phyloP scores from a whole-genome alignment of 1,140 invertebrate genomes.

The Potamilus streckersoni region DNA sequence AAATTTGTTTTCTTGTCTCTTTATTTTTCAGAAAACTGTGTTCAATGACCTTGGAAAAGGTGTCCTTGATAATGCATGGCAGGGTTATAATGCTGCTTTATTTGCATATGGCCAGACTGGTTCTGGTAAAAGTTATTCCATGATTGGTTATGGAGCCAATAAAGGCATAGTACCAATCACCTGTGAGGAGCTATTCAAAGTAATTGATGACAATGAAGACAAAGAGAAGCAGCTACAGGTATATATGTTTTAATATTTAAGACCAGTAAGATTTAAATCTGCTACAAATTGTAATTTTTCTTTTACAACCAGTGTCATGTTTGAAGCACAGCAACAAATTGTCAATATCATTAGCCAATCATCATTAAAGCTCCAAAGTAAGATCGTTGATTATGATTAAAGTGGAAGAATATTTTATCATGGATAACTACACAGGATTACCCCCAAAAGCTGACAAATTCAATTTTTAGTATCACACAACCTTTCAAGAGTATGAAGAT shows the following conservation, averaged over 20 bases:
- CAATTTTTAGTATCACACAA: too few species aligned
- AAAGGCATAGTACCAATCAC: conserved; percentile 82
- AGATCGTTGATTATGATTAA: too few species aligned
- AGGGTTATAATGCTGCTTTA: conserved; percentile 74
- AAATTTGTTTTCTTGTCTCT: neutral
- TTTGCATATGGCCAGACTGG: conserved; percentile 77
- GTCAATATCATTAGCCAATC: too few species aligned
- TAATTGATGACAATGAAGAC: conserved; percentile 46
- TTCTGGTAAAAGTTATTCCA: conserved; percentile 75
- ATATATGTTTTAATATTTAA: neutral
- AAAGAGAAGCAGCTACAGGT: conserved; percentile 61
- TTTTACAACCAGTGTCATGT: neutral
- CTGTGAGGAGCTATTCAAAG: conserved; percentile 67
- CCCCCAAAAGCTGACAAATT: too few species aligned
- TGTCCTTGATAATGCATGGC: conserved; percentile 74
- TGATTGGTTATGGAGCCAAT: conserved; percentile 78
- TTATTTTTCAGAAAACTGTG: conserved; percentile 67
- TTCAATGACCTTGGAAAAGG: conserved; percentile 72
- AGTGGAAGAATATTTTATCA: too few species aligned
- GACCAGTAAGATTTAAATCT: neutral
- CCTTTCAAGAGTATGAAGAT: too few species aligned
- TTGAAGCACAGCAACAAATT: too few species aligned
- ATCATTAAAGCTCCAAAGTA: too few species aligned
- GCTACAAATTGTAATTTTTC: neutral
- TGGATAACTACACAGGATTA: too few species aligned